Conservation (phyloP, 1,140 invertebrate genomes). For the Anthonomus grandis region DNA sequence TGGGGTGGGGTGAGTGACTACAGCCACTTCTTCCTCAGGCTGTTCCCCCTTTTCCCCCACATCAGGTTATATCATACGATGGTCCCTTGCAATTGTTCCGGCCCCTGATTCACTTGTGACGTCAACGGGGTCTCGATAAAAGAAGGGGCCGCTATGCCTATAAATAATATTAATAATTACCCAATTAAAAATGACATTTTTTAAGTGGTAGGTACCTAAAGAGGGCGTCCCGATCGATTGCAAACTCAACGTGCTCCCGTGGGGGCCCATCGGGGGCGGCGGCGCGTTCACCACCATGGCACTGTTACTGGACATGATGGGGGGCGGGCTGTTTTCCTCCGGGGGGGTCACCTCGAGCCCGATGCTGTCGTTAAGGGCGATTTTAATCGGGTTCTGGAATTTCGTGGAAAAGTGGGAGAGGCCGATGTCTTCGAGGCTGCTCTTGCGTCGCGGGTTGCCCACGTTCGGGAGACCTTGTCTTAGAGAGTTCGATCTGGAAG, state of each 20-base stretch:
- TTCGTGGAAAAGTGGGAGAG: slow-evolving; percentile 69
- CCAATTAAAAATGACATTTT: too few species aligned
- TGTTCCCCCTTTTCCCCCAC: slow-evolving; percentile 77
- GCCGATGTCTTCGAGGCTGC: slow-evolving; percentile 82
- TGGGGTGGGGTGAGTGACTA: too few species aligned
- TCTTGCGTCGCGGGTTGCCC: slow-evolving; percentile 63
- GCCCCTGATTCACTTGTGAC: slow-evolving; percentile 49
- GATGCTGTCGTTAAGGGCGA: slow-evolving; percentile 80
- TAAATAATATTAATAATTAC: too few species aligned
- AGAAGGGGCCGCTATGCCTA: slow-evolving; percentile 3
- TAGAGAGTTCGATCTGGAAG: slow-evolving; percentile 66
- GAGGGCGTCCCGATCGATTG: slow-evolving; percentile 46
- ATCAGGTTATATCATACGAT: slow-evolving; percentile 91
- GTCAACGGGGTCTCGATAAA: slow-evolving; percentile 25
- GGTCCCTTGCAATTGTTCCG: slow-evolving; percentile 78
- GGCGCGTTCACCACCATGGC: slow-evolving; percentile 57
- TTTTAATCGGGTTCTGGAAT: slow-evolving; percentile 71
- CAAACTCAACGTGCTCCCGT: slow-evolving; percentile 45
- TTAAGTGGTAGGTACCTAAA: too few species aligned
- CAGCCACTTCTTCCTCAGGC: slow-evolving; percentile 67
- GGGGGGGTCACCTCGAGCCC: slow-evolving; percentile 75
- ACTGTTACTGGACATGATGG: slow-evolving; percentile 54
- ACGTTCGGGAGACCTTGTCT: slow-evolving; percentile 60
- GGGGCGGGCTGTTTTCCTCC: slow-evolving; percentile 61
- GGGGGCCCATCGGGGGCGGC: slow-evolving; percentile 43